A percentile compares a stretch with the other conserved stretches of the same genome.
These are phyloP conservation scores for Setophaga kirtlandii DNA, from an alignment of 2,113 vertebrate genomes.

Conservation along the genomic window DNA sequence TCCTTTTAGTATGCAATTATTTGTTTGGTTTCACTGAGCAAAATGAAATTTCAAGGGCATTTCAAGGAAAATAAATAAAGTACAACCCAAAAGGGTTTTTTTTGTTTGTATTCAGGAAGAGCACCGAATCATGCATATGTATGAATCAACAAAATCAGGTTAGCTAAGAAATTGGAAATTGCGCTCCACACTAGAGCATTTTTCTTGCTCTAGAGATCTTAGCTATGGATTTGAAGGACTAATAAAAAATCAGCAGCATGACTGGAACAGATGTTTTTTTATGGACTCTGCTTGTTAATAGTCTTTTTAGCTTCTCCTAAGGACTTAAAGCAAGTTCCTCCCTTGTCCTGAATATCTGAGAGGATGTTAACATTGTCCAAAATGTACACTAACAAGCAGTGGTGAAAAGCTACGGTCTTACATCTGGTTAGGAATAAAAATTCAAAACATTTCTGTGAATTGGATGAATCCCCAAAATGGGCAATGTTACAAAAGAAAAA, in stretches of 20 bases:
- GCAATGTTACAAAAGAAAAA: not conserved
- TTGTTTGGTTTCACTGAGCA: slow-evolving; percentile 80
- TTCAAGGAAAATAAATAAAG: slow-evolving; percentile 81
- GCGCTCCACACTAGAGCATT: slow-evolving; percentile 75
- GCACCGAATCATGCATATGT: slow-evolving; percentile 80
- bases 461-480: slow-evolving; percentile 51
- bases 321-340: slow-evolving; percentile 74
- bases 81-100: slow-evolving; percentile 44
- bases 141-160: slow-evolving; percentile 81
- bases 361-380: slow-evolving; percentile 81
- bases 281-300: slow-evolving; percentile 79
- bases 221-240: slow-evolving; percentile 79
- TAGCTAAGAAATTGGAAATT: slow-evolving; percentile 80
- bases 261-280: slow-evolving; percentile 86
- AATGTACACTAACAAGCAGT: slow-evolving; percentile 75
- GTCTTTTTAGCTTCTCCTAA: slow-evolving; percentile 80
- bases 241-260: slow-evolving; percentile 83
- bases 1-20: slow-evolving; percentile 79
- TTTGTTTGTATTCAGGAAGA: slow-evolving; percentile 73
- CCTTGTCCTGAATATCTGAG: slow-evolving; percentile 79
- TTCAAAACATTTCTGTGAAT: slow-evolving; percentile 60
- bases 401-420: slow-evolving; percentile 71
- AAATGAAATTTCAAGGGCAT: slow-evolving; percentile 82
- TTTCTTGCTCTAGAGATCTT: slow-evolving; percentile 81
- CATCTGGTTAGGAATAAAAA: slow-evolving; percentile 63